These are phyloP conservation scores for Prietella phreatophila DNA, from an alignment of 2,113 vertebrate species.

Conservation along the genomic window DNA sequence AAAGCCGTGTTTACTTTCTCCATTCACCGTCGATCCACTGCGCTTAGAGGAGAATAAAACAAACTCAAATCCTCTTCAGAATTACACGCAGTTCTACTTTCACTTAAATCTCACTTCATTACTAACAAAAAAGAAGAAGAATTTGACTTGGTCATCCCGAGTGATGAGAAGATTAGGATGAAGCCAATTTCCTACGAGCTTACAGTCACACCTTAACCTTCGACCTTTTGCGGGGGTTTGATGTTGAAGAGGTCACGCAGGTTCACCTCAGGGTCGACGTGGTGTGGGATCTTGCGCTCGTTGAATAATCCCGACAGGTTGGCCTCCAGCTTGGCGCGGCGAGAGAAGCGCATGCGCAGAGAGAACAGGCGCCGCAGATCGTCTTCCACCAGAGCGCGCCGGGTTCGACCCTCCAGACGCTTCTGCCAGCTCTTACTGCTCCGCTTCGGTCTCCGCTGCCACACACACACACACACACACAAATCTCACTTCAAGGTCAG, in stretches of 20 bases:
- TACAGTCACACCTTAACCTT: neutral
- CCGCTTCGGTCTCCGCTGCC: slow-evolving; percentile 50
- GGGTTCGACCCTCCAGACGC: slow-evolving; percentile 59
- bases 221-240: slow-evolving; percentile 40
- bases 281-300: slow-evolving; percentile 74
- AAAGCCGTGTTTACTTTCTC: neutral
- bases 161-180: neutral
- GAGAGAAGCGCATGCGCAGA: slow-evolving; percentile 67
- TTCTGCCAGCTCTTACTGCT: slow-evolving; percentile 72
- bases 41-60: no score
- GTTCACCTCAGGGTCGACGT: slow-evolving; percentile 74
- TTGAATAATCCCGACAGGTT: slow-evolving; percentile 76
- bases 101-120: neutral
- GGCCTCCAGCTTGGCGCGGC: slow-evolving; percentile 69
- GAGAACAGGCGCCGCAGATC: slow-evolving; percentile 71
- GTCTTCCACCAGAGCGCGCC: slow-evolving; percentile 66
- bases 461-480: no score
- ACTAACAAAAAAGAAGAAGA: neutral
- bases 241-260: slow-evolving; percentile 69
- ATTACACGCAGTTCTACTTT: neutral
- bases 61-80: neutral
- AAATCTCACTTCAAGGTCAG: no score
- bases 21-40: neutral
- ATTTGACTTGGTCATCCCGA: neutral
- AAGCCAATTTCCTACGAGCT: neutral